Evolutionary conservation across 2,888 invertebrate genomes (phyloP).

Genomic region (Holacanthella duospinosa): DNA sequence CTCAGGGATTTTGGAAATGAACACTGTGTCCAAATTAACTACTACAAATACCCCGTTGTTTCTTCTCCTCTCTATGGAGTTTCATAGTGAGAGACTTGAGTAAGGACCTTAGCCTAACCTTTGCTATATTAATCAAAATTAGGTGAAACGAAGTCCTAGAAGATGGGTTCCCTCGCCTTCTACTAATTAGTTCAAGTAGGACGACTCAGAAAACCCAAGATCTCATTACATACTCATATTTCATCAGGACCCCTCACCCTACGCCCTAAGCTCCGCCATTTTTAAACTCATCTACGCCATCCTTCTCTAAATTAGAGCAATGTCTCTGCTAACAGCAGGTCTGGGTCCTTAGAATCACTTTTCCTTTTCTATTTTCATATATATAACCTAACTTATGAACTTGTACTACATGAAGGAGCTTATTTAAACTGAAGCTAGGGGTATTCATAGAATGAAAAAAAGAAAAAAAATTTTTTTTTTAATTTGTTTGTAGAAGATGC

Average conservation of each 20-base stretch:
- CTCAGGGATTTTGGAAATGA: neutral
- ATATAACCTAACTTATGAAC: too few relatives aligned
- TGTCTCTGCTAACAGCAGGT: too few relatives aligned
- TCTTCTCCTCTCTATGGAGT: neutral
- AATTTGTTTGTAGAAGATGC: too few relatives aligned
- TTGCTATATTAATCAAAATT: neutral
- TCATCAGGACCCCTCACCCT: neutral
- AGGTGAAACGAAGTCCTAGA: neutral
- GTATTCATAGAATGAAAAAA: too few relatives aligned
- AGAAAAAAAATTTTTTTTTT: too few relatives aligned
- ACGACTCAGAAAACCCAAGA: neutral
- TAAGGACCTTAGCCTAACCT: neutral
- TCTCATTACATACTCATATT: conserved; percentile 4
- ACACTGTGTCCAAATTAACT: neutral
- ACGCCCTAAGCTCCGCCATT: neutral
- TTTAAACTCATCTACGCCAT: neutral
- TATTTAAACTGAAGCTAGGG: too few relatives aligned
- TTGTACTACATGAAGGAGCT: too few relatives aligned
- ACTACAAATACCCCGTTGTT: neutral
- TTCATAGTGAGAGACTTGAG: neutral
- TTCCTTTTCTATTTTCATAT: too few relatives aligned
- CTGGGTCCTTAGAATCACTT: too few relatives aligned
- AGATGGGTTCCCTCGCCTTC: neutral
- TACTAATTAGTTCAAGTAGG: conserved; percentile 4
- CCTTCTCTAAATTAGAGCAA: too few relatives aligned